Evolutionary conservation across 2,113 vertebrate species (phyloP).

Genomic region (Aegypius monachus): DNA sequence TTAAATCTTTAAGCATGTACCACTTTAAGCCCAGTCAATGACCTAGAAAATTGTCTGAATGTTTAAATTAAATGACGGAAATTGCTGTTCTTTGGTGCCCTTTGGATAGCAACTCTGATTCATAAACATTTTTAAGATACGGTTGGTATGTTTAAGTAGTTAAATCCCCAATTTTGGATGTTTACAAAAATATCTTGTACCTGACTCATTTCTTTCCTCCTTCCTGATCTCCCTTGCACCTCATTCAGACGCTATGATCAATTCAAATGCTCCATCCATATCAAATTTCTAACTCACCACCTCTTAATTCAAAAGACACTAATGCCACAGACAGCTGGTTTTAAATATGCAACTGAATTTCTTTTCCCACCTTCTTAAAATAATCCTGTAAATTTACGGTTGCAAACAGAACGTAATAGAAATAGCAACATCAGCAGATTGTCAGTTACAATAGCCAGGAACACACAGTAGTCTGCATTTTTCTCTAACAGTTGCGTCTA

Average conservation of each 20-base stretch:
- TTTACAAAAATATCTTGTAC: not conserved
- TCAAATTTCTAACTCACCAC: not conserved
- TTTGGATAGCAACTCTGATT: not conserved
- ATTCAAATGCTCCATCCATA: not conserved
- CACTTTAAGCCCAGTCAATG: conserved; percentile 49
- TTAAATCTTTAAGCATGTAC: conserved; percentile 58
- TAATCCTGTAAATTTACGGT: not conserved
- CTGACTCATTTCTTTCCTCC: not conserved
- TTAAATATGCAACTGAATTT: not conserved
- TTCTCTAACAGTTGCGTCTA: not conserved
- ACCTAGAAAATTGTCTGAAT: conserved; percentile 54
- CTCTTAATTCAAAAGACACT: not conserved
- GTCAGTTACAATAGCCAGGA: conserved; percentile 37
- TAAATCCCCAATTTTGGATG: not conserved
- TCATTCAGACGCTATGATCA: not conserved
- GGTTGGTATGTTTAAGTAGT: not conserved
- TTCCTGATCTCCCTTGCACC: not conserved
- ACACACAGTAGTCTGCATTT: conserved; percentile 5
- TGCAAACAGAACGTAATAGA: conserved; percentile 10
- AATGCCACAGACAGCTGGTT: not conserved
- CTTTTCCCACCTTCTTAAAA: not conserved
- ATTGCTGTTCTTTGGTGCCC: not conserved
- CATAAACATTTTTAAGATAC: not conserved
- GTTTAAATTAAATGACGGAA: conserved; percentile 19
- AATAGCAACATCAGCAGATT: conserved; percentile 40